These are phyloP conservation scores for Zeus faber DNA, from an alignment of 2,113 vertebrate genomes.

Conservation along the genomic window DNA sequence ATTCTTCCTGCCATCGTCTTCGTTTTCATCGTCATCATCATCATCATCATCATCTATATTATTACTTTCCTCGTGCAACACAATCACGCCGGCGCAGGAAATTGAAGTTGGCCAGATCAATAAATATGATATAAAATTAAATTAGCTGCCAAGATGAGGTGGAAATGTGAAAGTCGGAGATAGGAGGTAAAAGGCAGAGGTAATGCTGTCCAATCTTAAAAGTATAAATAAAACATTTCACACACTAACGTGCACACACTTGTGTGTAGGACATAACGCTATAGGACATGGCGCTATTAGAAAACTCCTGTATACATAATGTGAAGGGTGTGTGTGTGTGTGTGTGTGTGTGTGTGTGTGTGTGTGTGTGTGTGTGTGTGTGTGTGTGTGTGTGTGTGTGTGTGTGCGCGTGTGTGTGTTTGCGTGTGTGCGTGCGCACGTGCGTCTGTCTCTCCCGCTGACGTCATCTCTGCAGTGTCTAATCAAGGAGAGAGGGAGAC, in stretches of 20 bases:
- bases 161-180: slow-evolving; percentile 48
- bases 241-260: slow-evolving; percentile 8
- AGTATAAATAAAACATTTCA: slow-evolving; percentile 19
- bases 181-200: slow-evolving; percentile 29
- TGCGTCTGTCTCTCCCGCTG: slow-evolving; percentile 17
- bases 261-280: slow-evolving; percentile 17
- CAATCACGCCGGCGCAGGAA: slow-evolving; percentile 43
- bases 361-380: slow-evolving; percentile 4
- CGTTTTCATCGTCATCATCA: slow-evolving; percentile 36
- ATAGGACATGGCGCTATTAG: slow-evolving; percentile 21
- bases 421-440: slow-evolving; percentile 28
- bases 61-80: slow-evolving; percentile 29
- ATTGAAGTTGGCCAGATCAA: slow-evolving; percentile 64
- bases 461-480: slow-evolving; percentile 43
- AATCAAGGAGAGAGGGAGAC: slow-evolving; percentile 47
- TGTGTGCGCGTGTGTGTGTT: slow-evolving; percentile 1
- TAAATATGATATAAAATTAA: slow-evolving; percentile 62
- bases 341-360: slow-evolving; percentile 31
- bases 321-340: not conserved
- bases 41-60: slow-evolving; percentile 46
- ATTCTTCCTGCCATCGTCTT: slow-evolving; percentile 45
- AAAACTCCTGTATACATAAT: slow-evolving; percentile 18
- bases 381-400: slow-evolving; percentile 2
- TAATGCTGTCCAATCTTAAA: slow-evolving; percentile 28
- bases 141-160: slow-evolving; percentile 54